These are phyloP conservation scores for Meriones unguiculatus DNA, from an alignment of 2,113 vertebrate genomes.

Conservation along the genomic window DNA sequence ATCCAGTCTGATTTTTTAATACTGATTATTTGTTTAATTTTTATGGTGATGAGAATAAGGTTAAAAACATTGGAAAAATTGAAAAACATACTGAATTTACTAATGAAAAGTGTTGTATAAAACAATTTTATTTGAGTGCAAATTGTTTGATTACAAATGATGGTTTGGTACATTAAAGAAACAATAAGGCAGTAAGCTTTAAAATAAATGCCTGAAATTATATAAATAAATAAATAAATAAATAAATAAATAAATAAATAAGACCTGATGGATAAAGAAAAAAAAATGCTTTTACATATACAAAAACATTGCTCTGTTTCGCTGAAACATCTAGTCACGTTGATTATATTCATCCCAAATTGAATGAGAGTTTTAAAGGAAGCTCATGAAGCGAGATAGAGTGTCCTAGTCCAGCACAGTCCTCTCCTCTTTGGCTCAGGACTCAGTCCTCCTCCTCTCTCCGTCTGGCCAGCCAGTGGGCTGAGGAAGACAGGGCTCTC, in stretches of 20 bases:
- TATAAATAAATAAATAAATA: background rate
- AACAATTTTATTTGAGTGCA: background rate
- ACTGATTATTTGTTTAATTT: background rate
- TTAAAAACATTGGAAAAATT: background rate
- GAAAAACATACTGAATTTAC: too few species aligned
- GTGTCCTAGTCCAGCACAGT: background rate
- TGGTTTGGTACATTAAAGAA: background rate
- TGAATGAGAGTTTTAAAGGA: background rate
- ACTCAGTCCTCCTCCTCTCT: background rate
- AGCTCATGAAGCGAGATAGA: too few species aligned
- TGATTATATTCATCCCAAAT: background rate
- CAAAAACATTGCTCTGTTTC: background rate
- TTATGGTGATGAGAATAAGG: too few species aligned
- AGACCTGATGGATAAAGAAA: background rate
- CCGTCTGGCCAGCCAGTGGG: background rate
- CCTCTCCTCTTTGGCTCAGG: background rate
- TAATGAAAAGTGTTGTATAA: too few species aligned
- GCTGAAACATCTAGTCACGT: background rate
- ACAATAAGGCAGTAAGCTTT: too few species aligned
- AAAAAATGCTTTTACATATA: background rate
- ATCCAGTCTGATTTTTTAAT: background rate
- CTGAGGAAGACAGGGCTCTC: background rate
- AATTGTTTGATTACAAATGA: background rate
- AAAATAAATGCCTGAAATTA: background rate
- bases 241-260: background rate